Conservation (phyloP, 2,113 vertebrate species). For the Sakesphorus luctuosus region DNA sequence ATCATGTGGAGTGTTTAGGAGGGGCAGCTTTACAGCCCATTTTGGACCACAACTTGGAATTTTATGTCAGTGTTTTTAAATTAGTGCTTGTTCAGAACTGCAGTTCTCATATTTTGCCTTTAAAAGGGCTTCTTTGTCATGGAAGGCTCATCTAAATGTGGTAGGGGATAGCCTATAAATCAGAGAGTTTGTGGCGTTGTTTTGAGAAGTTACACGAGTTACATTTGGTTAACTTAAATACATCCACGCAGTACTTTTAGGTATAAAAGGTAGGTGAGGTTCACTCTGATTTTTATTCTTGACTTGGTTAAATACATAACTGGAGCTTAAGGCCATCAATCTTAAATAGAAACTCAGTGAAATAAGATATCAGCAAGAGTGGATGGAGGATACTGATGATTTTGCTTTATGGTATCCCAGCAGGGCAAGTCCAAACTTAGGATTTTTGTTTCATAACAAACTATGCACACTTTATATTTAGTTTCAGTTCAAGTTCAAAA, state of each 20-base stretch:
- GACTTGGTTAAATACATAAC: neutral
- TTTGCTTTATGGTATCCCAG: neutral
- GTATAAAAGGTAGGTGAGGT: neutral
- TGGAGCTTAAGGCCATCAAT: neutral
- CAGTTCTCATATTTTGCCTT: neutral
- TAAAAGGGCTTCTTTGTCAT: neutral
- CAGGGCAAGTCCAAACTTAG: neutral
- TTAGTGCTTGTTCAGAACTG: neutral
- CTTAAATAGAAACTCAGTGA: neutral
- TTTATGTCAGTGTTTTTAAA: neutral
- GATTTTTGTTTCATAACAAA: neutral
- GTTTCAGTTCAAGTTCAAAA: neutral
- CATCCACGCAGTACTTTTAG: neutral
- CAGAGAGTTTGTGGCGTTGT: neutral
- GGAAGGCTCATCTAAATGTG: neutral
- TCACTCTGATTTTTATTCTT: conserved; percentile 43
- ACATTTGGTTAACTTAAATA: neutral
- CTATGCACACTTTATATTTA: neutral
- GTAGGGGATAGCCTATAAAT: neutral
- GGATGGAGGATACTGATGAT: neutral
- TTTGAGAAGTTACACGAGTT: neutral
- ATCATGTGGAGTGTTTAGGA: neutral
- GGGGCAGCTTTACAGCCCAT: neutral
- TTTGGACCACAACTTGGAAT: neutral
- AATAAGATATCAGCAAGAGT: neutral